Base-by-base conservation (phyloP, 1,140 invertebrate species). In the Lepidurus couesii region DNA sequence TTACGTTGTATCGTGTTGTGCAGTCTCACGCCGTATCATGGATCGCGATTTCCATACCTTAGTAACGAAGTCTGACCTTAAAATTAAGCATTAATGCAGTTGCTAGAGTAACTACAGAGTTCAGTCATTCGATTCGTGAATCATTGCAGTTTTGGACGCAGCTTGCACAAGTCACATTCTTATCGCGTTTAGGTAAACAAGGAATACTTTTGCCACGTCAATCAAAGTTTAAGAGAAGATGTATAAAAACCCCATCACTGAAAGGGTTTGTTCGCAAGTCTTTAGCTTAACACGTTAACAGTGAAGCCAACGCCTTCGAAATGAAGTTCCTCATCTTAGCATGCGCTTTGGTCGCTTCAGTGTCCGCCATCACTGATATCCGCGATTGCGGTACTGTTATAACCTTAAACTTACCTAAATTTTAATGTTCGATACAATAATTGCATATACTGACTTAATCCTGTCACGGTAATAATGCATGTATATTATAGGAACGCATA, bases 321-420 rank as follows among this genome's bases (percentile, higher is more conserved):
- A 76, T 76, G 75, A 76, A 76, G 44, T 76, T 76, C 75, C 24
- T 76, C 2, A 43, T 76, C 44, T 42, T 76, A 11, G 16, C 42
- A 16, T 26, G 43, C 21, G 16, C 24, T 16, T 44, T 45, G 75
- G 44, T 76, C 43, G 75, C 75, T 42, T 26, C 34, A 24, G 75
- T 43, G 42, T 34, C 75, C 24, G 75, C 75, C 42, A 76, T 21
- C 13, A 7, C 42, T 43, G 75, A 47, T 24, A 44, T 76, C 42
- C 44, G 43, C 26, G 75, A 76, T 43, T 76, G 75, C 6, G 75
- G 75, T 76, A 76, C 44, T 76, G 24, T 34, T 34, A 34, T 34
- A 34, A 76, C n/a, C 43, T 74, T 74, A 26, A 7, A 10, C 45
- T 47, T 16, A 1, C 45, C 10, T 11, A 47, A 47, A 47, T 47